phyloP scores from a whole-genome alignment of 35 echinoderm and acorn worm species.

The Apostichopus parvimensis region DNA sequence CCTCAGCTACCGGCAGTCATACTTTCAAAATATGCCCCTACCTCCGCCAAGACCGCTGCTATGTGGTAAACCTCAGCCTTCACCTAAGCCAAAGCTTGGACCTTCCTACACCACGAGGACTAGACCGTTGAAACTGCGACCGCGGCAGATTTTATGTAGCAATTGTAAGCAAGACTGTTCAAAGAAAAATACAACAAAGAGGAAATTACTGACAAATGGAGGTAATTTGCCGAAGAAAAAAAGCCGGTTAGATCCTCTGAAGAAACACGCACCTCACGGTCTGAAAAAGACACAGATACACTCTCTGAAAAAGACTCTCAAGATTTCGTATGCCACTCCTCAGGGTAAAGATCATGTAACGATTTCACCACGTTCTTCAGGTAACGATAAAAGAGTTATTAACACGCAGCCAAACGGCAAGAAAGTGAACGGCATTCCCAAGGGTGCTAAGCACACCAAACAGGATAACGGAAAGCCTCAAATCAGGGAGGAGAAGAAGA shows the following conservation, averaged over 20 bases:
- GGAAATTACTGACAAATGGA: conserved; percentile 57
- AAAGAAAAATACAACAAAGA: conserved; percentile 62
- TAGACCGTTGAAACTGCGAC: conserved; percentile 72
- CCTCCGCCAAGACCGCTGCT: conserved; percentile 89
- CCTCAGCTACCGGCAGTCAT: conserved; percentile 91
- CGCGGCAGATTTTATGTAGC: conserved; percentile 79
- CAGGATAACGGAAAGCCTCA: conserved; percentile 1
- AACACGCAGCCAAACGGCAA: background rate
- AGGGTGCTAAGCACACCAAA: background rate
- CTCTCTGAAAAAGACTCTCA: conserved; percentile 79
- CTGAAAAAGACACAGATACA: conserved; percentile 39
- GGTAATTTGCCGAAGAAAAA: conserved; percentile 59
- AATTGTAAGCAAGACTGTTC: conserved; percentile 70
- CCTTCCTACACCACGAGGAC: conserved; percentile 61
- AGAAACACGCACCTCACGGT: conserved; percentile 45
- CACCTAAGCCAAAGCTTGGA: conserved; percentile 53
- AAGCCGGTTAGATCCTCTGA: conserved; percentile 34
- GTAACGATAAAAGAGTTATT: background rate
- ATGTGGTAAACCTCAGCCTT: conserved; percentile 54
- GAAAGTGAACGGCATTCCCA: background rate
- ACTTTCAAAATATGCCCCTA: conserved; percentile 93
- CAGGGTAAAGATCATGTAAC: conserved; percentile 87
- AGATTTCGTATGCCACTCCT: conserved; percentile 96
- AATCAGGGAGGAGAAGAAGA: conserved; percentile 14
- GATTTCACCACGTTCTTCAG: conserved; percentile 27